Evolutionary conservation across 2,113 vertebrate genomes (phyloP).

Genomic region (Stegastes partitus): DNA sequence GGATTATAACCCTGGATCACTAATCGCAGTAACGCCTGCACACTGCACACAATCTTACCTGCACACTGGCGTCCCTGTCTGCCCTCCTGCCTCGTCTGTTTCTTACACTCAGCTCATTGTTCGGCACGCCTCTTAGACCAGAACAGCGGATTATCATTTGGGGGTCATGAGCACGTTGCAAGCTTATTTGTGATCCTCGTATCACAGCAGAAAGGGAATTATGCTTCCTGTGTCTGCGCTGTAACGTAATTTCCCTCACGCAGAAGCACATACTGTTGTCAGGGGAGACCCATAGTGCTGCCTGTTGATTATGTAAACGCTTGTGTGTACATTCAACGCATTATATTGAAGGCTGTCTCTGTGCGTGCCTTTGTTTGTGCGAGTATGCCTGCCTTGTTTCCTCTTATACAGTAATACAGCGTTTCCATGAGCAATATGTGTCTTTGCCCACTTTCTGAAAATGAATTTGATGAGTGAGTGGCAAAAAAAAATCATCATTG

Average conservation of each 20-base stretch:
- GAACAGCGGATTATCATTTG: constrained; percentile 59
- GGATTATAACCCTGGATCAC: constrained; percentile 47
- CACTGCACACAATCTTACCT: constrained; percentile 70
- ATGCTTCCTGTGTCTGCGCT: constrained; percentile 52
- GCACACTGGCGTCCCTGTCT: constrained; percentile 30
- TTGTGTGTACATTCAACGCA: constrained; percentile 22
- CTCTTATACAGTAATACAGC: neutral
- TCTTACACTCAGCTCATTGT: constrained; percentile 54
- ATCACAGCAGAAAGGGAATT: constrained; percentile 58
- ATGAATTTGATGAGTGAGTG: constrained; percentile 25
- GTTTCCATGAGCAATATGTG: constrained; percentile 12
- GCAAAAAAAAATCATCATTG: constrained; percentile 48
- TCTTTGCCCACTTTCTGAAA: constrained; percentile 39
- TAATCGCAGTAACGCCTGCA: constrained; percentile 70
- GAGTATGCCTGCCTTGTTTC: neutral
- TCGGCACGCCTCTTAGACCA: constrained; percentile 41
- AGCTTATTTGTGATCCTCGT: constrained; percentile 59
- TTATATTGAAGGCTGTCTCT: constrained; percentile 7
- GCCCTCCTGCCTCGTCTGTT: constrained; percentile 39
- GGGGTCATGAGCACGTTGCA: constrained; percentile 42
- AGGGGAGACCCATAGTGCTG: constrained; percentile 37
- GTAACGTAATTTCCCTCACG: constrained; percentile 40
- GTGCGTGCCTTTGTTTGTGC: constrained; percentile 33
- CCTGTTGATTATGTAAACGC: constrained; percentile 54
- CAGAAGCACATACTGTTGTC: constrained; percentile 36